Base-by-base conservation (phyloP, 2,888 invertebrate species). In the Lithophane leautieri region DNA sequence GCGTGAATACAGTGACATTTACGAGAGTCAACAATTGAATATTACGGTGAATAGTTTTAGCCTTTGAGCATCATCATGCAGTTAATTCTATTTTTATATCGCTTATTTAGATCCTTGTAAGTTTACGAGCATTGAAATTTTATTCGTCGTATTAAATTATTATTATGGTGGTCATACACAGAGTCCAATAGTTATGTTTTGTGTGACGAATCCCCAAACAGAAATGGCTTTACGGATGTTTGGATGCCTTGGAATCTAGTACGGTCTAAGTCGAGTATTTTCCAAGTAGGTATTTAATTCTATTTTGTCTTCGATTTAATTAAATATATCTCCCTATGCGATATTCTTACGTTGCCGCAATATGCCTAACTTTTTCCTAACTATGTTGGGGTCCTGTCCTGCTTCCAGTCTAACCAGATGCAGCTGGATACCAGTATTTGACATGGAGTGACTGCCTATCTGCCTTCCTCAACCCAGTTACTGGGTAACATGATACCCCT, bases 61-160 rank as follows among this genome's bases (percentile, higher is more conserved):
- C 54, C 28, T 62, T 58, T 52, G 62, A 58, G 68, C n/a, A 34
- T 79, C 81, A 76, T 74, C 76, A 74, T 66, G 66, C 75, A 70
- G 66, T 79, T 70, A 73, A 76, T 80, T 87, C 70, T 85, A 86
- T 82, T 88, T 83, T 85, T 81, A 73, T 72, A 62, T 68, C 60
- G 67, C 69, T 76, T 76, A 82, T 86, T 81, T 72, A 76, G 77
- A 73, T 79, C 81, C 75, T 73, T 75, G 70, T 76, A 60, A 61
- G 42, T 86, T 84, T 77, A 85, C 72, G 81, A 77, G 67, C 80
- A 65, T 83, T 78, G 25, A 81, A 77, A 76, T 81, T 80, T 87
- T 82, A 83, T 82, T 78, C 56, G 58, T 66, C 54, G 34, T 63
- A 76, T 82, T 78, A 83, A 82, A 87, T 70, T 56, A 69, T 79